Conservation (phyloP, 2,113 vertebrate genomes). For the Hyperopisus bebe region DNA sequence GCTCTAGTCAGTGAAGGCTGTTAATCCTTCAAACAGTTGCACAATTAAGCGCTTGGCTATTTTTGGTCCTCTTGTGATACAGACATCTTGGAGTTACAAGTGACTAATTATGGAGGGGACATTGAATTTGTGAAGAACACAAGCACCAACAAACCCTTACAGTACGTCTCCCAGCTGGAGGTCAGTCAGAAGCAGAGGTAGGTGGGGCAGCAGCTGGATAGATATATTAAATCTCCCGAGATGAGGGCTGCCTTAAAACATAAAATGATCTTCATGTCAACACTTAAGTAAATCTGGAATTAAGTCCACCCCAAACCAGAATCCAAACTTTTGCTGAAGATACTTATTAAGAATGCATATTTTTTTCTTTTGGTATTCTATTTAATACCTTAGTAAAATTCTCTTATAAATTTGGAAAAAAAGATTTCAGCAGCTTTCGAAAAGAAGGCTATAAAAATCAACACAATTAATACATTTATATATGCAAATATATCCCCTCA, state of each 20-base stretch:
- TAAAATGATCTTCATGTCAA: not conserved
- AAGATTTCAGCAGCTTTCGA: not conserved
- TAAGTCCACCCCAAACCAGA: not conserved
- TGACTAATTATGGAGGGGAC: not conserved
- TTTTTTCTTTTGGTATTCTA: not conserved
- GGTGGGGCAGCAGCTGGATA: not conserved
- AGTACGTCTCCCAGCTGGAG: not conserved
- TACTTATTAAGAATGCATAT: not conserved
- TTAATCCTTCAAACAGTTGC: not conserved
- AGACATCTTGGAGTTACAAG: not conserved
- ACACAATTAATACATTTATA: not conserved
- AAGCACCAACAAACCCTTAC: not conserved
- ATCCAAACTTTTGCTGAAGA: not conserved
- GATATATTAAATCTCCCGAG: not conserved
- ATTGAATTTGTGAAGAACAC: not conserved
- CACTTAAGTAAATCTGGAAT: not conserved
- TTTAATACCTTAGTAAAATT: not conserved
- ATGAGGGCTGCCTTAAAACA: not conserved
- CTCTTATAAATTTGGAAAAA: not conserved
- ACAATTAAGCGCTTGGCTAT: not conserved
- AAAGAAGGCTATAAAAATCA: not conserved
- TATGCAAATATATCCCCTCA: not conserved
- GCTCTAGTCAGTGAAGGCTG: not conserved
- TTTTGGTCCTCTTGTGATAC: not conserved
- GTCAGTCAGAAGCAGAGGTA: not conserved